Conservation (phyloP, 1,140 invertebrate species). For the Lineus longissimus region DNA sequence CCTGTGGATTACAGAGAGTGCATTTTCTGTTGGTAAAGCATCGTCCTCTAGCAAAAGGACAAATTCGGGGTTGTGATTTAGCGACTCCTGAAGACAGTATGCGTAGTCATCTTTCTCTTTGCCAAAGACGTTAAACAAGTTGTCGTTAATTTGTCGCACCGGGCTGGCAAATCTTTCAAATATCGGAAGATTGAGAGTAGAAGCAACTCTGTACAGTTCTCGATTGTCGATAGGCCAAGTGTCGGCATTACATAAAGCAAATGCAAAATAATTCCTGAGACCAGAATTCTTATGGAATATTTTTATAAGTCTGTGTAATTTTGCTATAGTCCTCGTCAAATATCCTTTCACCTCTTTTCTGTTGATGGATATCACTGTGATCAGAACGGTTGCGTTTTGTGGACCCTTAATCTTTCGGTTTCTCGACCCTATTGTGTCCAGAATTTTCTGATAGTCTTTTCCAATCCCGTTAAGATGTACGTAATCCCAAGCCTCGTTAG, state of each 20-base stretch:
- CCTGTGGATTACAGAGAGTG: constrained; percentile 30
- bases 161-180: constrained; percentile 21
- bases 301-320: constrained; percentile 19
- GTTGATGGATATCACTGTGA: constrained; percentile 32
- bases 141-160: not conserved
- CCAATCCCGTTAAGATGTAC: not conserved
- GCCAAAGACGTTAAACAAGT: constrained; percentile 24
- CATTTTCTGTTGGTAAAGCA: constrained; percentile 26
- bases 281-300: constrained; percentile 11
- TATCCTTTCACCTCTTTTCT: constrained; percentile 30
- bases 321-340: constrained; percentile 28
- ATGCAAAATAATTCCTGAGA: not conserved
- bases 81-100: constrained; percentile 32
- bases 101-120: constrained; percentile 43
- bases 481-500: constrained; percentile 12
- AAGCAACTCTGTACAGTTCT: constrained; percentile 23
- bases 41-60: constrained; percentile 41
- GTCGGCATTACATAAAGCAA: constrained; percentile 38
- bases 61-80: constrained; percentile 26
- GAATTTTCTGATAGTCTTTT: not conserved
- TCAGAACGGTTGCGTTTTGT: constrained; percentile 31
- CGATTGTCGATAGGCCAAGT: constrained; percentile 20
- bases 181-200: constrained; percentile 11
- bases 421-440: not conserved
- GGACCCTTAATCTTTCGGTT: not conserved